Conservation (phyloP, 2,113 vertebrate genomes). For the Zeus faber region DNA sequence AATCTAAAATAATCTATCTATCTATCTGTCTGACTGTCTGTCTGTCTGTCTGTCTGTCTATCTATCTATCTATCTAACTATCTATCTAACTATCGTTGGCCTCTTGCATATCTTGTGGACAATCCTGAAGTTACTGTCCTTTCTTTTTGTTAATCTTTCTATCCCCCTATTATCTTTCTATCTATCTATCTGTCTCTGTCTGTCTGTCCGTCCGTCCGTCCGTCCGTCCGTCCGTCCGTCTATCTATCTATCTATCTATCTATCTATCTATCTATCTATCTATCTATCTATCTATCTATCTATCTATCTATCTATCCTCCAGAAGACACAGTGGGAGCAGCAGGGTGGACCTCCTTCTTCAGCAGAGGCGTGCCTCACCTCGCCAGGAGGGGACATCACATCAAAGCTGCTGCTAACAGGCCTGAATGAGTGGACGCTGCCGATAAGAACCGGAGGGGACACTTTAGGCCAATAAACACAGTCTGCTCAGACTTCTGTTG, state of each 20-base stretch:
- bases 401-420: constrained; percentile 35
- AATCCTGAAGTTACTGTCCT: no score
- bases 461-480: constrained; percentile 39
- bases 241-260: no score
- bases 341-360: constrained; percentile 10
- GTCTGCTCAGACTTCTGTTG: constrained; percentile 47
- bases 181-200: not conserved
- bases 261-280: not conserved
- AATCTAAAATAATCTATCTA: no score
- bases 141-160: no score
- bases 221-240: not conserved
- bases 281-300: not conserved
- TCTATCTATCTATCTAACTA: no score
- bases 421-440: constrained; percentile 46
- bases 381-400: constrained; percentile 48
- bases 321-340: not conserved
- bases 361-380: constrained; percentile 36
- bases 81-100: no score
- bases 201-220: not conserved
- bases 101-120: no score
- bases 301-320: not conserved
- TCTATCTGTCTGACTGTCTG: no score
- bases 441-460: constrained; percentile 34
- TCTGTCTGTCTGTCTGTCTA: no score
- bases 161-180: not conserved